phyloP scores from a whole-genome alignment of 2,888 invertebrate genomes.

The Liodrosophila aerea region DNA sequence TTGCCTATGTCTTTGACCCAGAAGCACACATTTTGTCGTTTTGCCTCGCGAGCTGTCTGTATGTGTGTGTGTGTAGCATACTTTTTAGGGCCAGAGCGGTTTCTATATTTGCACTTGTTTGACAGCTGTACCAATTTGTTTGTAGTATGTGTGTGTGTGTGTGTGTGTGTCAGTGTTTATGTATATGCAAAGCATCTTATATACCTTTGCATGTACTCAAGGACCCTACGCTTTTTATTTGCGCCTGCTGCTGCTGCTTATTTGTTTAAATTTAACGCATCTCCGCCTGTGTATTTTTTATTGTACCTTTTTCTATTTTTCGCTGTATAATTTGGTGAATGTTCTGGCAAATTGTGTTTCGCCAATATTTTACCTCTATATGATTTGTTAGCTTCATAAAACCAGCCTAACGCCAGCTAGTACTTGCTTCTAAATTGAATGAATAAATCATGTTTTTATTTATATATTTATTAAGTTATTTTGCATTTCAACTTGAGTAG shows the following conservation, averaged over 20 bases:
- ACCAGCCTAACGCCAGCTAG: too few relatives aligned
- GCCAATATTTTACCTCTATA: background rate
- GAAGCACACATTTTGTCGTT: conserved; percentile 70
- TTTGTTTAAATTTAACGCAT: conserved; percentile 76
- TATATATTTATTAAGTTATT: too few relatives aligned
- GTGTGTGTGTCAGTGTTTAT: too few relatives aligned
- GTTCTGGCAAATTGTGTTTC: conserved; percentile 29
- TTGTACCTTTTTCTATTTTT: conserved; percentile 1
- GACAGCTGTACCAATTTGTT: conserved; percentile 50
- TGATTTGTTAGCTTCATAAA: too few relatives aligned
- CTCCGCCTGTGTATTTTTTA: conserved; percentile 15
- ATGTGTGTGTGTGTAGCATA: conserved; percentile 22
- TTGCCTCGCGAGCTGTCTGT: conserved; percentile 43
- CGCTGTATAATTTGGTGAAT: conserved; percentile 23
- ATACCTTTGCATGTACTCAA: conserved; percentile 9
- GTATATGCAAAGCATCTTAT: background rate
- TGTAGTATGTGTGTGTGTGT: background rate
- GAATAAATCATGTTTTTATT: too few relatives aligned
- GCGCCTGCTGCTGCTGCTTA: conserved; percentile 68
- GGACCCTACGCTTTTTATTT: conserved; percentile 55
- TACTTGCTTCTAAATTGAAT: too few relatives aligned
- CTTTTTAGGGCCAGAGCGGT: conserved; percentile 53
- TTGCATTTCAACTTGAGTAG: too few relatives aligned
- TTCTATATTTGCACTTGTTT: conserved; percentile 55
- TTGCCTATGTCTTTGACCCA: conserved; percentile 72